Percentiles rank a stretch among this genome's conserved stretches.
Evolutionary conservation across 2,113 vertebrate genomes (phyloP).

Genomic region (Brienomyrus brachyistius): DNA sequence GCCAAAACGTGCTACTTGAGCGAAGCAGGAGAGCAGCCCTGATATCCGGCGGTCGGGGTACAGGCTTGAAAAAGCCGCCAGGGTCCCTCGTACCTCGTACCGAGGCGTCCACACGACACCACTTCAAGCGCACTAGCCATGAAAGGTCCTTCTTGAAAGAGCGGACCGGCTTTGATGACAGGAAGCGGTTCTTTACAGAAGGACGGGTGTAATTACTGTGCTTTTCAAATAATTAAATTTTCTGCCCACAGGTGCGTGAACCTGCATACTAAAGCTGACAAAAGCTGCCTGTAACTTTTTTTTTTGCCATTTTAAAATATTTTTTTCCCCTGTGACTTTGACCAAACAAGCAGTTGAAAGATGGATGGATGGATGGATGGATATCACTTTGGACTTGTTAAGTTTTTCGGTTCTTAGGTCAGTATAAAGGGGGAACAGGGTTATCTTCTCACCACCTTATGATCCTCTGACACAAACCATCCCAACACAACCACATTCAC

Average conservation of each 20-base stretch:
- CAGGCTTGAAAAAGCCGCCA: not conserved
- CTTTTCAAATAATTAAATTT: not conserved
- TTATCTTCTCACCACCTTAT: not conserved
- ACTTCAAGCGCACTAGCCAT: not conserved
- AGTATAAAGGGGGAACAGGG: not conserved
- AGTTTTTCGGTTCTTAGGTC: not conserved
- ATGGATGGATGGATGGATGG: not conserved
- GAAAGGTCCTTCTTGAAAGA: not conserved
- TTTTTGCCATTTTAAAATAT: not conserved
- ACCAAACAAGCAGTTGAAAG: not conserved
- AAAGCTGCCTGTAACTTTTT: not conserved
- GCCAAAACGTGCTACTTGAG: not conserved
- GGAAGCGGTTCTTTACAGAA: not conserved
- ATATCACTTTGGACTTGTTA: not conserved
- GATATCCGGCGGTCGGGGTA: not conserved
- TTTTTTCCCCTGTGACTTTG: not conserved
- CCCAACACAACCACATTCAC: not conserved
- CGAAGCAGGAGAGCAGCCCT: not conserved
- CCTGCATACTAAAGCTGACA: not conserved
- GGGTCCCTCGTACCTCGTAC: not conserved
- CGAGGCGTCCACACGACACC: not conserved
- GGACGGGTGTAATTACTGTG: not conserved
- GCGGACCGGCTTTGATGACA: not conserved
- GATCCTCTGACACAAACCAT: not conserved
- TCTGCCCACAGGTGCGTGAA: not conserved